A percentile compares a stretch with the other conserved stretches of the same genome.
Evolutionary conservation across 2,113 vertebrate species (phyloP).

Genomic region (Cyanoliseus patagonus): DNA sequence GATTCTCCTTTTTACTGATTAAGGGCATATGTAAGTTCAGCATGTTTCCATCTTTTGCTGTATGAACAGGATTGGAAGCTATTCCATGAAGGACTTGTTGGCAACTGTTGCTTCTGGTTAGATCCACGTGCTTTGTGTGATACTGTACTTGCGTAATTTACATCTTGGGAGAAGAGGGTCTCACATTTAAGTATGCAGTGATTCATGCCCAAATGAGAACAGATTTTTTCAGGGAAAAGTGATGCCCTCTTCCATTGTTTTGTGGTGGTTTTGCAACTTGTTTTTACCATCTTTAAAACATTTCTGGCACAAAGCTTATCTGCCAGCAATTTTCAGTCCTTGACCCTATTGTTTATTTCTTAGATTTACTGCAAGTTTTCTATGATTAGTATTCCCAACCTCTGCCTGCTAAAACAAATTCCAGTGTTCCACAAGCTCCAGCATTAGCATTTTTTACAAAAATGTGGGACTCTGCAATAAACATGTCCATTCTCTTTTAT

Average conservation of each 20-base stretch:
- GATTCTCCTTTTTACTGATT: background rate
- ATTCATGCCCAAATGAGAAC: background rate
- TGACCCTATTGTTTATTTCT: conserved; percentile 27
- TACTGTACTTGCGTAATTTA: background rate
- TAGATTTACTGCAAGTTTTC: conserved; percentile 24
- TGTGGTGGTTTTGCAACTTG: background rate
- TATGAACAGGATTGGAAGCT: background rate
- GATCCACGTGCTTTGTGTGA: background rate
- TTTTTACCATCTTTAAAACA: conserved; percentile 20
- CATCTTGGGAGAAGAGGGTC: background rate
- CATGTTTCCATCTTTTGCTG: background rate
- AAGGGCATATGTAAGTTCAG: background rate
- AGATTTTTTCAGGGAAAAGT: conserved; percentile 16
- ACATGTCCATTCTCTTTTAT: conserved; percentile 20
- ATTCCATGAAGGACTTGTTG: background rate
- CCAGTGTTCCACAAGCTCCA: conserved; percentile 2
- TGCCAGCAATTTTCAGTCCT: conserved; percentile 14
- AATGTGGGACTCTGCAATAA: background rate
- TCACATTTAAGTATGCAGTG: background rate
- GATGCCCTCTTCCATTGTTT: conserved; percentile 17
- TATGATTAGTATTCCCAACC: conserved; percentile 35
- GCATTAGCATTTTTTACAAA: conserved; percentile 33
- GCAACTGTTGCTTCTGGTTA: background rate
- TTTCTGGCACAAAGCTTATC: conserved; percentile 38
- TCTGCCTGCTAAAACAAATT: background rate